Evolutionary conservation across 2,888 invertebrate genomes (phyloP).

Genomic region (Himalopsyche anomala): DNA sequence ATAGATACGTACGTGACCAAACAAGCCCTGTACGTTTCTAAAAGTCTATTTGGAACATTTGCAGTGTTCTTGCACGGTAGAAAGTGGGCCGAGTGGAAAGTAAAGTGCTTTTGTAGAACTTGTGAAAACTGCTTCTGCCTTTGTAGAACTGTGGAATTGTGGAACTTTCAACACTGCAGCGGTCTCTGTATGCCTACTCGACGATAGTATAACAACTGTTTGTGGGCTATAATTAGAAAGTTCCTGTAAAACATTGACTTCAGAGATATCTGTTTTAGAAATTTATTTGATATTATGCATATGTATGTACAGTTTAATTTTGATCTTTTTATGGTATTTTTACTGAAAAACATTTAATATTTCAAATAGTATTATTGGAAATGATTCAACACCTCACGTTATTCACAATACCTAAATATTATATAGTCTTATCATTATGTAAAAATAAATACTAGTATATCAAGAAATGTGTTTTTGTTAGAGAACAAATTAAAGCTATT

Average conservation of each 20-base stretch:
- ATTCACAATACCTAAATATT: no score
- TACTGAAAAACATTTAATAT: no score
- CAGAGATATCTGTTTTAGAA: no score
- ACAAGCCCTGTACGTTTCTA: neutral
- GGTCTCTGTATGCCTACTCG: neutral
- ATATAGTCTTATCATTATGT: no score
- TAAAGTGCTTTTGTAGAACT: constrained; percentile 40
- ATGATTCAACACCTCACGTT: no score
- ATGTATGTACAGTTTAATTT: no score
- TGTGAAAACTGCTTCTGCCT: constrained; percentile 18
- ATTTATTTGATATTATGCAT: no score
- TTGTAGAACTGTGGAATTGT: constrained; percentile 16
- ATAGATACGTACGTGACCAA: neutral
- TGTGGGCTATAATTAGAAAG: constrained; percentile 4
- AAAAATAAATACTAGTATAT: no score
- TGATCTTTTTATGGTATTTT: no score
- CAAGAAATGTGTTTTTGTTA: no score
- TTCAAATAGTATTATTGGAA: no score
- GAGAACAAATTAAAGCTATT: no score
- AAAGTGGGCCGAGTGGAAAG: constrained; percentile 39
- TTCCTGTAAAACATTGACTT: neutral
- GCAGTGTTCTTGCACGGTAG: neutral
- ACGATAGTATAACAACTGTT: constrained; percentile 5
- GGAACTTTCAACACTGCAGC: constrained; percentile 25
- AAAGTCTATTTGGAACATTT: neutral